Conservation (phyloP, 2,888 invertebrate species). For the Phyllotreta striolata region DNA sequence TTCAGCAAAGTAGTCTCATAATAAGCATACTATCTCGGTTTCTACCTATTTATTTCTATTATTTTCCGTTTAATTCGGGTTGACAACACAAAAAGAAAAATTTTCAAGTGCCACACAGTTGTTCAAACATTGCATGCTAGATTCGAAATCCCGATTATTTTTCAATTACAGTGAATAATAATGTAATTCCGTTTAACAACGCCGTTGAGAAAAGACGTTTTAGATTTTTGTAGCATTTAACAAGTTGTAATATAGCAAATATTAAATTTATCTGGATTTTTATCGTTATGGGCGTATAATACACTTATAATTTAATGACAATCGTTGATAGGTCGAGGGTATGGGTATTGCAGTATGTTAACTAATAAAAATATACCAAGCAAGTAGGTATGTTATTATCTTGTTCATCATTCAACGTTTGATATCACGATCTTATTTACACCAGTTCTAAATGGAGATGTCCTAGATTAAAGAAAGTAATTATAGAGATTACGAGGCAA, state of each 20-base stretch:
- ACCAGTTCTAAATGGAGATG: no score
- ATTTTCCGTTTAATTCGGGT: background rate
- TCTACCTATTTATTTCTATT: no score
- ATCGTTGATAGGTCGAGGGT: background rate
- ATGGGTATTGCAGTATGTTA: no score
- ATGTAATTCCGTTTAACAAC: slow-evolving; percentile 26
- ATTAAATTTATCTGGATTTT: slow-evolving; percentile 16
- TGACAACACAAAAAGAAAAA: slow-evolving; percentile 10
- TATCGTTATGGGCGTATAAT: no score
- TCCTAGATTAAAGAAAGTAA: no score
- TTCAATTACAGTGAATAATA: slow-evolving; percentile 28
- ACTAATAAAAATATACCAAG: no score
- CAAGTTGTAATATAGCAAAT: slow-evolving; percentile 16
- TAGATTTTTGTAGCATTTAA: slow-evolving; percentile 18
- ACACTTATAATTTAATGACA: slow-evolving; percentile 17
- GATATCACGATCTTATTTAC: no score
- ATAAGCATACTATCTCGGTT: no score
- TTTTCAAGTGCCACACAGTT: slow-evolving; percentile 27
- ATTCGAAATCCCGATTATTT: slow-evolving; percentile 31
- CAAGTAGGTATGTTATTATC: no score
- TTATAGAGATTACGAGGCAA: no score
- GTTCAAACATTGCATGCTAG: slow-evolving; percentile 37
- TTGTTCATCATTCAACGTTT: no score
- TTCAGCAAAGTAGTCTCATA: no score
- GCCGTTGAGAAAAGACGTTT: slow-evolving; percentile 8